Evolutionary conservation across 2,888 invertebrate genomes (phyloP).

Genomic region (Drosophila percnosoma): DNA sequence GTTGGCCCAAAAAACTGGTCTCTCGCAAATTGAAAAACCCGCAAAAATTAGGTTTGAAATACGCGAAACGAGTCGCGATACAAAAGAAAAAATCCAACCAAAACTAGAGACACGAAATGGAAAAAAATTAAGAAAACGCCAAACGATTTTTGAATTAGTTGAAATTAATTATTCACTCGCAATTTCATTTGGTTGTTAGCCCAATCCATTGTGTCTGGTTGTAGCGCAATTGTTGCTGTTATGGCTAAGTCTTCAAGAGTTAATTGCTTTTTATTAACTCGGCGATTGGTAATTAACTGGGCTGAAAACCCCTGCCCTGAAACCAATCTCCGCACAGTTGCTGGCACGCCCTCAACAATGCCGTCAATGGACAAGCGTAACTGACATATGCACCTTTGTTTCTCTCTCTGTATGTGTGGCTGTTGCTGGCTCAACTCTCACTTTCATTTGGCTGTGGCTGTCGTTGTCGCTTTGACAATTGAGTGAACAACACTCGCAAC

Average conservation of each 20-base stretch:
- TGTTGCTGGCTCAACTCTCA: slow-evolving; percentile 62
- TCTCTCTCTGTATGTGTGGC: slow-evolving; percentile 7
- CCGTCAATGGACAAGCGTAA: slow-evolving; percentile 60
- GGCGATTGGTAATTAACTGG: slow-evolving; percentile 35
- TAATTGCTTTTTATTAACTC: slow-evolving; percentile 41
- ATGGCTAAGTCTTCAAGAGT: slow-evolving; percentile 17
- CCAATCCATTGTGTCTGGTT: slow-evolving; percentile 23
- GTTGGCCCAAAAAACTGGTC: slow-evolving; percentile 70
- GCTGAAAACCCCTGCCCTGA: slow-evolving; percentile 3
- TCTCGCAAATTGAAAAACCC: slow-evolving; percentile 67
- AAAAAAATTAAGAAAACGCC: slow-evolving; percentile 37
- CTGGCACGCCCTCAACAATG: slow-evolving; percentile 50
- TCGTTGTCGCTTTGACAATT: slow-evolving; percentile 58
- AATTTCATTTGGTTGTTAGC: neutral
- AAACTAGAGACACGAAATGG: neutral
- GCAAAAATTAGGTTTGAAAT: slow-evolving; percentile 72
- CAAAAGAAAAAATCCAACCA: slow-evolving; percentile 11
- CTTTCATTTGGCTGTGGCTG: slow-evolving; percentile 62
- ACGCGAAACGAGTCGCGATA: slow-evolving; percentile 55
- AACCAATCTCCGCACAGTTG: slow-evolving; percentile 10
- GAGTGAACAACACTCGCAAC: slow-evolving; percentile 40
- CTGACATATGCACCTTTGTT: slow-evolving; percentile 64
- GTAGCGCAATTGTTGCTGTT: slow-evolving; percentile 21
- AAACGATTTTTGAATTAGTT: slow-evolving; percentile 13
- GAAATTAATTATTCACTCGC: slow-evolving; percentile 5